Conservation (phyloP, 2,797 vertebrate species). For the Knipowitschia caucasica region DNA sequence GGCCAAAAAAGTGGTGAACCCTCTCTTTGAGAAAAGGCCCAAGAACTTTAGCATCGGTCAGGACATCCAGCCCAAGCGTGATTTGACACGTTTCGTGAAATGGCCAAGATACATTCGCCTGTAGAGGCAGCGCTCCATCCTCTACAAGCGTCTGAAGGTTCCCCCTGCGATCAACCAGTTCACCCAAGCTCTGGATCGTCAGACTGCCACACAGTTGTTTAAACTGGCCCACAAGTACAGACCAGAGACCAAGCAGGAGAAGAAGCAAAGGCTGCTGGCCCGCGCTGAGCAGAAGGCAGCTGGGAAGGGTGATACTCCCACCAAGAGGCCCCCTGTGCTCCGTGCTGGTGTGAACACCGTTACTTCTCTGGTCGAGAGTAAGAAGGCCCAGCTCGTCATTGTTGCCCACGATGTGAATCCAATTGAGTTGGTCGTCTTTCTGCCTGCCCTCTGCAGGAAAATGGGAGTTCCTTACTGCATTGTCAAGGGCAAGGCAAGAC, state of each 20-base stretch:
- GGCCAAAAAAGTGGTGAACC: slow-evolving; percentile 94
- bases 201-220: slow-evolving; percentile 94
- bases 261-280: slow-evolving; percentile 89
- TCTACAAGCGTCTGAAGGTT: slow-evolving; percentile 95
- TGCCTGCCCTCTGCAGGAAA: slow-evolving; percentile 94
- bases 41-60: slow-evolving; percentile 99
- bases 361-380: slow-evolving; percentile 94
- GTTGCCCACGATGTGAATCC: slow-evolving; percentile 96
- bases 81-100: slow-evolving; percentile 94
- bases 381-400: slow-evolving; percentile 94
- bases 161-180: slow-evolving; percentile 98
- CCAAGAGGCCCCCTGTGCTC: slow-evolving; percentile 90
- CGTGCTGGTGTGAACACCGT: slow-evolving; percentile 92
- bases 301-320: slow-evolving; percentile 90
- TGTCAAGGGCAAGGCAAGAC: slow-evolving; percentile 92
- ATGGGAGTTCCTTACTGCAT: slow-evolving; percentile 99
- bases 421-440: slow-evolving; percentile 95
- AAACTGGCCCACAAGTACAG: slow-evolving; percentile 98
- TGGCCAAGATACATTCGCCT: slow-evolving; percentile 96
- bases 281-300: slow-evolving; percentile 95
- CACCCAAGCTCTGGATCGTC: slow-evolving; percentile 93
- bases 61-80: slow-evolving; percentile 97
- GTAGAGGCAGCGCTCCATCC: slow-evolving; percentile 92
- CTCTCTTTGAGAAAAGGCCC: slow-evolving; percentile 93
- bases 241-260: slow-evolving; percentile 95